phyloP scores from a whole-genome alignment of 2,888 invertebrate species.

The Lithodes maja region DNA sequence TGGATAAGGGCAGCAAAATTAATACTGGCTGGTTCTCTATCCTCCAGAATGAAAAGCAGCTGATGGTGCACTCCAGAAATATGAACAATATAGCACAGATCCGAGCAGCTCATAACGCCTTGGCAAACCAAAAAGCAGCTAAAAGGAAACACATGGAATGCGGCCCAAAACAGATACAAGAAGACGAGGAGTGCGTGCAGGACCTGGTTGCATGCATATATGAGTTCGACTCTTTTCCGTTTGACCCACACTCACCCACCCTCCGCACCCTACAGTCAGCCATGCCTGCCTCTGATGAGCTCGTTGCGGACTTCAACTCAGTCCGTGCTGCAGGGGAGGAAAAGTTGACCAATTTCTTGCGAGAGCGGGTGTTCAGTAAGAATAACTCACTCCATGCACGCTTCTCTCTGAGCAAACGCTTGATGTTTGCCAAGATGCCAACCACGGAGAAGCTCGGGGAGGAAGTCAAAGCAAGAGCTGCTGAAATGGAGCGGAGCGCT shows the following conservation, averaged over 20 bases:
- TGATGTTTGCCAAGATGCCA: slow-evolving; percentile 12
- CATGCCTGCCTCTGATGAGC: background rate
- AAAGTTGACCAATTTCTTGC: background rate
- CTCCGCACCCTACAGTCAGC: background rate
- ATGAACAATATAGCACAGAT: no score
- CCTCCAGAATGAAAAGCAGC: no score
- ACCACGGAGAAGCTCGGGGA: background rate
- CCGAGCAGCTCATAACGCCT: no score
- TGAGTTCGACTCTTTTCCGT: background rate
- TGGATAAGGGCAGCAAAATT: no score
- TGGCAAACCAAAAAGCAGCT: no score
- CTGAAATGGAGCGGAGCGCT: slow-evolving; percentile 24
- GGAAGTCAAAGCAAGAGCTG: slow-evolving; percentile 30
- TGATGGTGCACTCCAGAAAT: no score
- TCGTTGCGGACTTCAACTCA: slow-evolving; percentile 25
- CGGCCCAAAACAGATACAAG: no score
- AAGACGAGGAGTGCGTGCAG: no score
- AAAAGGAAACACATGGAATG: no score
- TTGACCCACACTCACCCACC: slow-evolving; percentile 26
- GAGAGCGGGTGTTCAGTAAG: slow-evolving; percentile 11
- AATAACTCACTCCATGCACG: background rate
- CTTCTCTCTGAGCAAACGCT: slow-evolving; percentile 29
- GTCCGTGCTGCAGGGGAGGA: slow-evolving; percentile 7
- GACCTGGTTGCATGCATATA: no score
- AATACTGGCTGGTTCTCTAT: no score